Conservation (phyloP, 1,140 invertebrate genomes). For the Colletes gigas region DNA sequence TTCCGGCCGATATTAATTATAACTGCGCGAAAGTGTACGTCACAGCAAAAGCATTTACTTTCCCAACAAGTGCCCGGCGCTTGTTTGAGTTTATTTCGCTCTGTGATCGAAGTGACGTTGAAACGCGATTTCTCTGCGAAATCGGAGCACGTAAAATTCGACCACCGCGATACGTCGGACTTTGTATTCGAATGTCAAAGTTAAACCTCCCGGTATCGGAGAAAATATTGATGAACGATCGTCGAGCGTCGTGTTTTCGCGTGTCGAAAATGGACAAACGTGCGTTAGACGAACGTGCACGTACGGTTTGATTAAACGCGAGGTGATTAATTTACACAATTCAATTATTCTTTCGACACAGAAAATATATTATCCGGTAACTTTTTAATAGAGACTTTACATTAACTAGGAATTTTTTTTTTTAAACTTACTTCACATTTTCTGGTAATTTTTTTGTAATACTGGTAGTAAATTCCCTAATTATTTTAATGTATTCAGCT, state of each 20-base stretch:
- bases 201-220: background rate
- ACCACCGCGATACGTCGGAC: constrained; percentile 10
- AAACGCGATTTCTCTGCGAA: constrained; percentile 15
- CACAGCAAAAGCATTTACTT: constrained; percentile 40
- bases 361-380: too few species aligned
- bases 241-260: background rate
- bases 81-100: constrained; percentile 52
- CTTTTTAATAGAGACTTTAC: background rate
- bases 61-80: constrained; percentile 28
- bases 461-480: too few species aligned
- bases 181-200: constrained; percentile 24
- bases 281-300: background rate
- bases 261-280: background rate
- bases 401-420: too few species aligned
- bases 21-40: constrained; percentile 55
- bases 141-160: constrained; percentile 15
- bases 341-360: too few species aligned
- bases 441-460: too few species aligned
- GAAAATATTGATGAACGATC: background rate
- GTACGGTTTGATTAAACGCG: background rate
- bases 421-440: too few species aligned
- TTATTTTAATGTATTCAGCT: too few species aligned
- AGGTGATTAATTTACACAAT: too few species aligned
- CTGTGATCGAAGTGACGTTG: background rate
- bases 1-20: constrained; percentile 64